Base-by-base conservation (phyloP, 2,797 vertebrate species). In the Siniperca undulata region DNA sequence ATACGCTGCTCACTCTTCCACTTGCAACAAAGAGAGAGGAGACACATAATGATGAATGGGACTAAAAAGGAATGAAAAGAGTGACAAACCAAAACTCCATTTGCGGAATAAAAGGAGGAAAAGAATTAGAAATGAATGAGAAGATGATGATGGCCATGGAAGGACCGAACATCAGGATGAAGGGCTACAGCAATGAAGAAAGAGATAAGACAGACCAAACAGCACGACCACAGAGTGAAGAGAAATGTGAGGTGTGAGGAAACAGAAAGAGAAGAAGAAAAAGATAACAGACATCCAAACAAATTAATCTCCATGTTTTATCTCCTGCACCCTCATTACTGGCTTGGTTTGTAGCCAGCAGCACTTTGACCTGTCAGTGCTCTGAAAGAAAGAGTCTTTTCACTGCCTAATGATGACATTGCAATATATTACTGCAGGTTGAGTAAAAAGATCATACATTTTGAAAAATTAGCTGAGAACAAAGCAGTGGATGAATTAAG, bases 301-400 rank as follows among this genome's bases (percentile, higher is more conserved):
- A 83, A 66, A 59, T 81, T 2, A 55, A 64, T 74, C 42, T 64
- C 48, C n/a, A 1, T 24, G 42, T 78, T 78, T 81, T 34, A 70
- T 83, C 71, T 70, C 14, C 42, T 56, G 50, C n/a, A 2, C 36
- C 16, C 71, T 79, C 79, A 58, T 82, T 86, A 75, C 38, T 2
- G 20, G 9, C 48, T 52, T 6, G 11, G 56, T 36, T 50, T 36
- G n/a, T 6, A 42, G 46, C 60, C 44, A n/a, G 75, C 58, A 64
- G 69, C 79, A 44, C 59, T 19, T n/a, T 27, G 48, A 77, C 60
- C 60, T 1, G 5, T 17, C 75, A 10, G 55, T 0, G 52, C 75
- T 60, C 46, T 40, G 13, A 69, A 55, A 40, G 2, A 74, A 56
- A 59, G 22, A 19, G 5, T 40, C 7, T 44, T 22, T 14, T 64